These are phyloP conservation scores for Melanocharis versteri DNA, from an alignment of 2,113 vertebrate genomes.

Conservation along the genomic window DNA sequence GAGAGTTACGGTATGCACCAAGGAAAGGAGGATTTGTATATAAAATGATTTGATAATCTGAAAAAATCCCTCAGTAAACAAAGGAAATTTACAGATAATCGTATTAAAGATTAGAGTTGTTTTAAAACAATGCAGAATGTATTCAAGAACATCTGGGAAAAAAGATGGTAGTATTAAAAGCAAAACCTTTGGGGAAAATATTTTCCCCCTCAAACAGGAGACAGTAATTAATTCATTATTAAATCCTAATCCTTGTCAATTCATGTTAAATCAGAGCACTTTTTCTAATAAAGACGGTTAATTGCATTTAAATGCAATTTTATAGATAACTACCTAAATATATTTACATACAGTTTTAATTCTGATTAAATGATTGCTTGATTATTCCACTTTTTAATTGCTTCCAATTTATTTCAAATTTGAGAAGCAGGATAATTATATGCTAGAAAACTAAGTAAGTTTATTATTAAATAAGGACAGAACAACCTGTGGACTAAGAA, in stretches of 20 bases:
- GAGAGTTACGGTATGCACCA: neutral
- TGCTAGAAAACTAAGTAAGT: neutral
- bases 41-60: slow-evolving; percentile 25
- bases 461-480: neutral
- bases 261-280: neutral
- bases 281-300: neutral
- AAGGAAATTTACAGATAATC: slow-evolving; percentile 45
- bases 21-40: slow-evolving; percentile 11
- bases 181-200: slow-evolving; percentile 1
- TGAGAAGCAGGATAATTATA: neutral
- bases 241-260: slow-evolving; percentile 25
- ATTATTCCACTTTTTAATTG: neutral
- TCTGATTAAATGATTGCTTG: neutral
- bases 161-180: neutral
- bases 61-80: slow-evolving; percentile 58
- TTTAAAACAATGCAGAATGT: slow-evolving; percentile 41
- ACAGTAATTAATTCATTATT: neutral
- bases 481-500: neutral
- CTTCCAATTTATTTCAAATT: neutral
- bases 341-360: neutral
- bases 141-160: neutral
- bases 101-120: slow-evolving; percentile 55
- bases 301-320: neutral
- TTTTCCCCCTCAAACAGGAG: neutral
- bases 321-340: neutral